A percentile compares a stretch with the other conserved stretches of the same genome.
Evolutionary conservation across 2,888 invertebrate species (phyloP).

Genomic region (Adelognathus sp.): DNA sequence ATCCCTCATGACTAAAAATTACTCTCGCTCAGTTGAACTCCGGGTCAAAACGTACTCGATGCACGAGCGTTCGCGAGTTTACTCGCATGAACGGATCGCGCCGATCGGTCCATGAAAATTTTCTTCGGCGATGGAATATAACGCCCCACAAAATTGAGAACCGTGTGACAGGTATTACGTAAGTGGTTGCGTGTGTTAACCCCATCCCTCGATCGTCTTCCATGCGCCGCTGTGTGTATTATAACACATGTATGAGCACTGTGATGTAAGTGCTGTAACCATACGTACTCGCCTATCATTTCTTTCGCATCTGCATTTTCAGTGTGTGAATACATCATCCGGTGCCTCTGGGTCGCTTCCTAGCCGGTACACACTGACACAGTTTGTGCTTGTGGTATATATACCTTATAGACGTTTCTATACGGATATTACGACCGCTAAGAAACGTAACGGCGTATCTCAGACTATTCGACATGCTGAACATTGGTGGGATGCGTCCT

Average conservation of each 20-base stretch:
- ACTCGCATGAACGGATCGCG: conserved; percentile 31
- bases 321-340: neutral
- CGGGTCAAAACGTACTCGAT: conserved; percentile 40
- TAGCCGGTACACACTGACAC: neutral
- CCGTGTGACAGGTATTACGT: conserved; percentile 69
- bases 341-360: neutral
- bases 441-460: no score
- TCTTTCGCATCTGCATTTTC: conserved; percentile 40
- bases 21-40: conserved; percentile 45
- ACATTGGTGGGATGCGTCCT: neutral
- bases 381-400: neutral
- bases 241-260: no score
- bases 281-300: conserved; percentile 2
- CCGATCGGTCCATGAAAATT: conserved; percentile 44
- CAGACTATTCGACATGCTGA: no score
- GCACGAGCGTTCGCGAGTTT: conserved; percentile 12
- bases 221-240: neutral
- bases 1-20: conserved; percentile 16
- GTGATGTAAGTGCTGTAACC: neutral
- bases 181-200: conserved; percentile 62
- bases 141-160: conserved; percentile 59
- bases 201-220: conserved; percentile 27
- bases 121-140: neutral
- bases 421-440: no score
- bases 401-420: no score